Percentiles rank a stretch among this genome's conserved stretches.
Conservation (phyloP, 2,113 vertebrate species). For the Poecile atricapillus region DNA sequence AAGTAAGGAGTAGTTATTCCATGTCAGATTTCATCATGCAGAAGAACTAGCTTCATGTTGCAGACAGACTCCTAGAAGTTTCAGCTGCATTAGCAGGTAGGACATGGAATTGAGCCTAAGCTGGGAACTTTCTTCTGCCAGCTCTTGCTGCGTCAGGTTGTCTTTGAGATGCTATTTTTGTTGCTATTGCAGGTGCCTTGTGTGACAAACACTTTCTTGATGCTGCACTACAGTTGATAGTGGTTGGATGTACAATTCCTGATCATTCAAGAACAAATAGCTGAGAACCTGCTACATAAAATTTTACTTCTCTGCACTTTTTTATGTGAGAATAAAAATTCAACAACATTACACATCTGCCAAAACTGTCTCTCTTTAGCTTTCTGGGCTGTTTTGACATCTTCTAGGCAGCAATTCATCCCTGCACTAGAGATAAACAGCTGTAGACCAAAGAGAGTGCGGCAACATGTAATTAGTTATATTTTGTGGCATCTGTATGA, state of each 20-base stretch:
- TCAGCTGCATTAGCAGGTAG: background rate
- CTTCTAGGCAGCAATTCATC: background rate
- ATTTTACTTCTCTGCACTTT: background rate
- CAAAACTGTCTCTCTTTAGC: background rate
- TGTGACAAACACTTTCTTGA: background rate
- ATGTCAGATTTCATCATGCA: background rate
- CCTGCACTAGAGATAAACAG: background rate
- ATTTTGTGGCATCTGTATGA: background rate
- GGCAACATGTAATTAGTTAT: background rate
- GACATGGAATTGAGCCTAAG: background rate
- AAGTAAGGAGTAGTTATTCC: background rate
- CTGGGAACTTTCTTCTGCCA: background rate
- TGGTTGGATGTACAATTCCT: background rate
- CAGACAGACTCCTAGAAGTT: background rate
- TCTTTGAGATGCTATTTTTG: background rate
- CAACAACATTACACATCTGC: background rate
- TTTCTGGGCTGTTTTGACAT: background rate
- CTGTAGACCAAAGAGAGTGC: background rate
- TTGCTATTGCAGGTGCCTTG: background rate
- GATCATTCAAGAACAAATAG: background rate
- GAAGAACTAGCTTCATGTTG: background rate
- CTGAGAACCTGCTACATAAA: background rate
- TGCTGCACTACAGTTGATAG: background rate
- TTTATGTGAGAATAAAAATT: background rate
- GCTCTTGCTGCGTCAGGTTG: rapidly evolving